Evolutionary conservation across 1,140 invertebrate species (phyloP).

Genomic region (Cydia fagiglandana): DNA sequence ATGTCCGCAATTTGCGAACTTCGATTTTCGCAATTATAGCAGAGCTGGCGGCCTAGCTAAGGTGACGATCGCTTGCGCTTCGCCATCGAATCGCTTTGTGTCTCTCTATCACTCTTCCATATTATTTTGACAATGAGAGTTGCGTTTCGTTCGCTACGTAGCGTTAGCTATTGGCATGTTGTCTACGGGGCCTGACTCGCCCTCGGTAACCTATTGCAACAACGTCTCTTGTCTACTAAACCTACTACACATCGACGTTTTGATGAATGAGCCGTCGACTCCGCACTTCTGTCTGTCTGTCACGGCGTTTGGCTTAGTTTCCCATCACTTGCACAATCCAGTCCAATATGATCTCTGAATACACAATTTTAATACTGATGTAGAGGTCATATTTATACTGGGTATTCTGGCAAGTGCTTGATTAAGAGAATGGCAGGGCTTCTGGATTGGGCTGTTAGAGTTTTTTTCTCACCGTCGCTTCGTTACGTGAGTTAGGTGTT

Average conservation of each 20-base stretch:
- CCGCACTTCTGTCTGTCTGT: constrained; percentile 57
- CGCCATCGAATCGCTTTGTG: too few species aligned
- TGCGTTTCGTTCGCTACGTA: too few species aligned
- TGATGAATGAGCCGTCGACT: constrained; percentile 61
- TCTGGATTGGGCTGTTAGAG: constrained; percentile 17
- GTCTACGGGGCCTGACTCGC: too few species aligned
- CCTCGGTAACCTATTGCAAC: neutral
- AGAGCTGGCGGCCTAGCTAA: too few species aligned
- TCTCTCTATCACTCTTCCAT: too few species aligned
- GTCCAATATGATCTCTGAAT: neutral
- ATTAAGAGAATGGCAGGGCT: neutral
- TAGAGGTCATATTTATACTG: neutral
- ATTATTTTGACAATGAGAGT: too few species aligned
- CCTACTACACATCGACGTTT: constrained; percentile 43
- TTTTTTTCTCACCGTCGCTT: constrained; percentile 34
- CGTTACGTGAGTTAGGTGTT: constrained; percentile 5
- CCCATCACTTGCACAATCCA: neutral
- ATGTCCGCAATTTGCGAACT: too few species aligned
- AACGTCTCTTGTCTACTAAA: neutral
- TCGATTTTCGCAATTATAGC: too few species aligned
- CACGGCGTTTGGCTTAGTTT: constrained; percentile 26
- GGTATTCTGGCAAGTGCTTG: neutral
- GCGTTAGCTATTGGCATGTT: too few species aligned
- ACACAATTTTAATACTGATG: neutral
- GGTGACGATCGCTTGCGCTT: too few species aligned